Base-by-base conservation (phyloP, 2,113 vertebrate species). In the Oreotrochilus melanogaster region DNA sequence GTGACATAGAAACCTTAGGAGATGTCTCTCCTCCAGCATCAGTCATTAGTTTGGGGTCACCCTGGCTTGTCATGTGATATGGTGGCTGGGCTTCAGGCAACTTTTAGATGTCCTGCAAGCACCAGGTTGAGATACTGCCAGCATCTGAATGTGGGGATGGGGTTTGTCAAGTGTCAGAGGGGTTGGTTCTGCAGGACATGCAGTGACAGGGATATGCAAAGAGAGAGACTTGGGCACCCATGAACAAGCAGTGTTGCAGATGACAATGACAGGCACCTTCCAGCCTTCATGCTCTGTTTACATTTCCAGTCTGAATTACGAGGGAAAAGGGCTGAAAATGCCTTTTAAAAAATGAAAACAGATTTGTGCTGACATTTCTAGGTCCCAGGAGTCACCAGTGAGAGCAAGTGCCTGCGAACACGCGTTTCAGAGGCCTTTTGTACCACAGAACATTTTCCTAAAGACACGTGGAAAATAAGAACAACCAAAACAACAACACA, bases 91-190 rank as follows among this genome's bases (percentile, higher is more conserved):
- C 51, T 86, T 57, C 1, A 6, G 70, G 64, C 13, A 37, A 24
- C 73, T 30, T 48, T 48, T n/a, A 66, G 58, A 60, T 37, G 27
- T 39, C 45, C 30, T 1, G 3, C 23, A 28, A 24, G 69, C 16
- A 2, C 11, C 27, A 10, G 53, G 23, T 13, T 18, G 64, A 71
- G 76, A 16, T 10, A 45, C 19, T 45, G 42, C 48, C 14, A 6
- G 61, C 16, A 69, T 35, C 19, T 57, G 10, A 1, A 0, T 0
- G 3, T 17, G 14, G 37, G 31, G 25, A 42, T 0, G 5, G 57
- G 30, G 6, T 43, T 53, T 47, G 19, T 47, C 21, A 25, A 51
- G 22, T 5, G 0, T 24, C 2, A 1, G 53, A 35, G 56, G 24
- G 23, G 10, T 43, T 1, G 54, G 39, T 18, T 67, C n/a, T 23